Conservation (phyloP, 2,797 vertebrate genomes). For the Trematomus bernacchii region DNA sequence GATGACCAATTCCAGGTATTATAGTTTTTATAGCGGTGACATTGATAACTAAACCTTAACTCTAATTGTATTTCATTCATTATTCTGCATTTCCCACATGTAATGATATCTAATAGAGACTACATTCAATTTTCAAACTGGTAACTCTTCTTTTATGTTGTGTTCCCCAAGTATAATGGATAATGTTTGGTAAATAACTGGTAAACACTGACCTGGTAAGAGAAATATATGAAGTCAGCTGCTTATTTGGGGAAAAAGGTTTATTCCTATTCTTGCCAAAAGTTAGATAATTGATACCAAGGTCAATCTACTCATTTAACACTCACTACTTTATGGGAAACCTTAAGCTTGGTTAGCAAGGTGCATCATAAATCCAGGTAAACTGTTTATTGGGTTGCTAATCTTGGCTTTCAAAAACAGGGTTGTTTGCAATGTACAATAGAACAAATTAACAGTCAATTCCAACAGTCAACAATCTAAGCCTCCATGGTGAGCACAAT, state of each 20-base stretch:
- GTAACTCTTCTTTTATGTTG: not conserved
- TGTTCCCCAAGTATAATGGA: not conserved
- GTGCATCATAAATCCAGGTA: no score
- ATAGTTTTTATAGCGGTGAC: not conserved
- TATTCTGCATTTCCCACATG: not conserved
- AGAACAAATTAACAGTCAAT: no score
- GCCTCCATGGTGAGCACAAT: no score
- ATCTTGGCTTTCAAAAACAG: no score
- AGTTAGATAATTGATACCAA: no score
- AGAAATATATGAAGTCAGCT: not conserved
- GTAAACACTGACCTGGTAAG: not conserved
- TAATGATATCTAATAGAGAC: not conserved
- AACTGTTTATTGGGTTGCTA: no score
- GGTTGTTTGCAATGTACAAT: no score
- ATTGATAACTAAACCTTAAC: not conserved
- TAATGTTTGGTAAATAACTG: not conserved
- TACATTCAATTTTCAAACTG: not conserved
- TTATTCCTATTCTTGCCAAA: not conserved
- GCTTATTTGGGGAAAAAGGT: not conserved
- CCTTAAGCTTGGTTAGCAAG: no score
- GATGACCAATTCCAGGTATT: not conserved
- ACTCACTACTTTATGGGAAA: no score
- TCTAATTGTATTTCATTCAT: not conserved
- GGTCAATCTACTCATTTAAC: no score
- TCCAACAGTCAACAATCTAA: no score